phyloP scores from a whole-genome alignment of 1,140 invertebrate species.

The Drosophila yakuba region DNA sequence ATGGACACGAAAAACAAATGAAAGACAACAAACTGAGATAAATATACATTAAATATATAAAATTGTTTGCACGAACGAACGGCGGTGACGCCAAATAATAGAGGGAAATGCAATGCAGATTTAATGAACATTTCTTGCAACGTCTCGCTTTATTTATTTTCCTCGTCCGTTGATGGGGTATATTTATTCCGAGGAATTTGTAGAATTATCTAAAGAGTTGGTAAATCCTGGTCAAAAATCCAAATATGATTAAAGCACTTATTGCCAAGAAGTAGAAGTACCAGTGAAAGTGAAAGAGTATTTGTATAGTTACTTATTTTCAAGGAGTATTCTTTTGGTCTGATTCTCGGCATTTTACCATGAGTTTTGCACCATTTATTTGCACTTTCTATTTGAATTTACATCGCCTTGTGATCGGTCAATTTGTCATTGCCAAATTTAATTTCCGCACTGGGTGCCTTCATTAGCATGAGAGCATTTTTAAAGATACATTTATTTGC shows the following conservation, averaged over 20 bases:
- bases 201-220: too few relatives aligned
- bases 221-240: background rate
- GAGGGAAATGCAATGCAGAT: constrained; percentile 25
- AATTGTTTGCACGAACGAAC: constrained; percentile 32
- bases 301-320: background rate
- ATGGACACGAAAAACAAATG: constrained; percentile 27
- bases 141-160: constrained; percentile 3
- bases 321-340: background rate
- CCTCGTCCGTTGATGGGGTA: too few relatives aligned
- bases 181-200: too few relatives aligned
- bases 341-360: background rate
- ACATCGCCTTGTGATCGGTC: constrained; percentile 34
- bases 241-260: background rate
- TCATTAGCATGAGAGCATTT: constrained; percentile 10
- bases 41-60: constrained; percentile 63
- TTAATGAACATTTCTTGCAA: constrained; percentile 31
- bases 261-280: too few relatives aligned
- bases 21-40: constrained; percentile 21
- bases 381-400: constrained; percentile 7
- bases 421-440: constrained; percentile 58
- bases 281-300: background rate
- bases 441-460: constrained; percentile 36
- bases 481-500: constrained; percentile 17
- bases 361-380: constrained; percentile 6
- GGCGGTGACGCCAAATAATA: constrained; percentile 31